Conservation (phyloP, 2,797 vertebrate species). For the Meda fulgida region DNA sequence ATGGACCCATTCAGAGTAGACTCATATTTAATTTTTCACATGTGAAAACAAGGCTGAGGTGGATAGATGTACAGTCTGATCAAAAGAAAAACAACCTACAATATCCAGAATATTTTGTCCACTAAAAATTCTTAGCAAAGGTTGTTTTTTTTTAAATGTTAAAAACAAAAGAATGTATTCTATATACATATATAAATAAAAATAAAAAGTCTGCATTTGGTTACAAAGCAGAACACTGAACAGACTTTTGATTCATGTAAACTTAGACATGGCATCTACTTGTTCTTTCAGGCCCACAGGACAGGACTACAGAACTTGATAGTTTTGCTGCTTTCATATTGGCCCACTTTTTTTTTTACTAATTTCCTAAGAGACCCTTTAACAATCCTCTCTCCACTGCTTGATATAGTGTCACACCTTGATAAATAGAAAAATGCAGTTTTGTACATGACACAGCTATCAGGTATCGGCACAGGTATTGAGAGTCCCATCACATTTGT, state of each 20-base stretch:
- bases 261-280: background rate
- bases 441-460: background rate
- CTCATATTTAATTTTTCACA: background rate
- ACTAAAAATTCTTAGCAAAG: background rate
- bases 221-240: background rate
- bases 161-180: no score
- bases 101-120: no score
- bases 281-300: background rate
- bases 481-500: conserved; percentile 5
- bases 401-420: background rate
- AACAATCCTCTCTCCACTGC: background rate
- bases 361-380: background rate
- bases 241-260: background rate
- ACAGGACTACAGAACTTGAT: background rate
- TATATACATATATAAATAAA: no score
- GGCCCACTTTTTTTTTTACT: background rate
- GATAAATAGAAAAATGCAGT: background rate
- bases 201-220: background rate
- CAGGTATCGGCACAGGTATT: background rate
- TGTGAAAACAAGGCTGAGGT: background rate
- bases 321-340: background rate
- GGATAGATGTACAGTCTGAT: background rate
- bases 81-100: background rate
- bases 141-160: background rate
- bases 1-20: background rate